Evolutionary conservation across 2,797 vertebrate species (phyloP).

Genomic region (Alcedo quadribrachys): DNA sequence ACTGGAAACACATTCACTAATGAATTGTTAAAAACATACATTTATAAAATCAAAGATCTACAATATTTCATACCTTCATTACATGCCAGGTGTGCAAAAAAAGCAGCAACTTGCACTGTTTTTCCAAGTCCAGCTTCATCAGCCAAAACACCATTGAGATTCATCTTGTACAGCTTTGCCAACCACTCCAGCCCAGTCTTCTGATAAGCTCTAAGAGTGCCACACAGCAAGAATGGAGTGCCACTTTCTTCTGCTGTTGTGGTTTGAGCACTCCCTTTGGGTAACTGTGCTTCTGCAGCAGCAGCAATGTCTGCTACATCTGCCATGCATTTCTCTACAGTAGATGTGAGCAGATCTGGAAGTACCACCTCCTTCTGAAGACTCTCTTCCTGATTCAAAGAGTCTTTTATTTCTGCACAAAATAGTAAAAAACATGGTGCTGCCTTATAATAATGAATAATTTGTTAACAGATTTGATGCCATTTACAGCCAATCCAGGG

Average conservation of each 20-base stretch:
- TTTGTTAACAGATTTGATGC: neutral
- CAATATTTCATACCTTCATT: conserved; percentile 81
- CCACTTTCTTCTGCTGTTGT: conserved; percentile 40
- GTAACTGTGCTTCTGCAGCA: conserved; percentile 85
- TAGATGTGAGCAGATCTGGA: conserved; percentile 86
- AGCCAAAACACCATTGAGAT: conserved; percentile 88
- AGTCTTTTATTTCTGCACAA: conserved; percentile 74
- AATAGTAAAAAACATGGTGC: neutral
- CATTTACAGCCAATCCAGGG: neutral
- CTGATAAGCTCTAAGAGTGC: conserved; percentile 87
- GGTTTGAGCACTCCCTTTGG: conserved; percentile 85
- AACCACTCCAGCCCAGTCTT: conserved; percentile 90
- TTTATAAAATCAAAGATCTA: neutral
- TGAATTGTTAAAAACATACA: neutral
- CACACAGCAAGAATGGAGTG: conserved; percentile 78
- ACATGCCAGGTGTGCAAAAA: conserved; percentile 88
- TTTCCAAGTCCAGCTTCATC: conserved; percentile 92
- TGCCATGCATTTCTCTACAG: conserved; percentile 76
- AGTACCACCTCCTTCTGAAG: conserved; percentile 77
- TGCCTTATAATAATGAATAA: neutral
- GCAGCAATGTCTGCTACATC: conserved; percentile 87
- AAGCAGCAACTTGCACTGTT: conserved; percentile 89
- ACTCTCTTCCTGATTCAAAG: conserved; percentile 3
- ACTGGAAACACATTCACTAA: neutral
- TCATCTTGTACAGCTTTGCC: conserved; percentile 85